Evolutionary conservation across 2,888 invertebrate species (phyloP).

Genomic region (Acrobasis repandana): DNA sequence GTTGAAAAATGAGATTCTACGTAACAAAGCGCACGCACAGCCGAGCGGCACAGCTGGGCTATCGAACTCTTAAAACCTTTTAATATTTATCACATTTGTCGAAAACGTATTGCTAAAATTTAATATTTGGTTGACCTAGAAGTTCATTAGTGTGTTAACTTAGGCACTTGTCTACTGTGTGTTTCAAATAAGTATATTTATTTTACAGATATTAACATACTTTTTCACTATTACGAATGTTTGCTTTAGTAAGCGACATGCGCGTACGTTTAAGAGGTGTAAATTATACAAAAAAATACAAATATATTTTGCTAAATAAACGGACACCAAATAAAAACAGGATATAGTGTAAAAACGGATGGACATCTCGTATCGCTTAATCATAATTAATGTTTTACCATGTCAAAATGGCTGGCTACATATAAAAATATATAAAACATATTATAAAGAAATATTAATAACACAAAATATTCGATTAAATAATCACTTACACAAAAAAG

Average conservation of each 20-base stretch:
- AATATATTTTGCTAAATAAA: no score
- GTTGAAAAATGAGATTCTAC: no score
- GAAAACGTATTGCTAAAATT: background rate
- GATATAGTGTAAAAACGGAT: no score
- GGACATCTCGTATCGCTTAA: no score
- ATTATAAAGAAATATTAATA: background rate
- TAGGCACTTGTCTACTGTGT: background rate
- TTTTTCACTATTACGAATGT: background rate
- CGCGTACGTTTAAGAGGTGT: no score
- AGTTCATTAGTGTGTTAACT: background rate
- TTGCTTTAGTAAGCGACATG: background rate
- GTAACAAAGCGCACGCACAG: no score
- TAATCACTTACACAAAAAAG: background rate
- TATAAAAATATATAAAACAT: no score
- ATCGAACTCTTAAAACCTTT: background rate
- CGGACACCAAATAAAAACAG: no score
- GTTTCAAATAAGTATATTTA: background rate
- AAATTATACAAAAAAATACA: no score
- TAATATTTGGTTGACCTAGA: background rate
- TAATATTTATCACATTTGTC: background rate
- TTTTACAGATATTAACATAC: background rate
- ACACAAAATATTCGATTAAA: conserved; percentile 1
- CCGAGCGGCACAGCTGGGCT: no score
- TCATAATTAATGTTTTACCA: no score
- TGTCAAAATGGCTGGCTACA: no score